These are phyloP conservation scores for Erebia palarica DNA, from an alignment of 2,888 invertebrate species.

Conservation along the genomic window DNA sequence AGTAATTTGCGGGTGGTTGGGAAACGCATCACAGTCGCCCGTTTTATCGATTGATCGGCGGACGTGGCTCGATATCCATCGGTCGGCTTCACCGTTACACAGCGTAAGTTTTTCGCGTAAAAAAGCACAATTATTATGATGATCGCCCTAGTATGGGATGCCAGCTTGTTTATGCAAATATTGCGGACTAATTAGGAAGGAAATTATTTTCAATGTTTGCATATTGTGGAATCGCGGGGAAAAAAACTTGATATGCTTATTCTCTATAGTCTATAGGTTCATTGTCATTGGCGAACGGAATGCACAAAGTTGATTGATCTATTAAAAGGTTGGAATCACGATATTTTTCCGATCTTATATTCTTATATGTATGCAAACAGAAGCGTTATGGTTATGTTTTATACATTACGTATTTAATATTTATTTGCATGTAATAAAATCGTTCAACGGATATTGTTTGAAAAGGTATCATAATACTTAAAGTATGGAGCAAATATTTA, in stretches of 20 bases:
- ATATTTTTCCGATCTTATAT: conserved; percentile 26
- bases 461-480: background rate
- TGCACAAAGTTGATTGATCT: conserved; percentile 60
- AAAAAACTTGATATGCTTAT: conserved; percentile 53
- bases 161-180: conserved; percentile 76
- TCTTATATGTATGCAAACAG: background rate
- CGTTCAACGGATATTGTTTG: background rate
- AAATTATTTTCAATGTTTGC: conserved; percentile 75
- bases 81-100: conserved; percentile 67
- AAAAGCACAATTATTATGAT: conserved; percentile 78
- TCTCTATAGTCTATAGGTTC: conserved; percentile 51
- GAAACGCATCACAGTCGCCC: conserved; percentile 69
- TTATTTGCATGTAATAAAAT: background rate
- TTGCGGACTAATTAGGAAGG: conserved; percentile 72
- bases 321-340: conserved; percentile 35
- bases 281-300: conserved; percentile 64
- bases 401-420: background rate
- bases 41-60: conserved; percentile 78
- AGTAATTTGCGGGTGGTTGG: conserved; percentile 46
- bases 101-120: conserved; percentile 71
- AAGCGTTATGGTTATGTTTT: background rate
- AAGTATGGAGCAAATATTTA: background rate
- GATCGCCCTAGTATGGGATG: conserved; percentile 76
- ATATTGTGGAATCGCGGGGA: conserved; percentile 53
- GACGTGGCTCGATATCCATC: conserved; percentile 75